Evolutionary conservation across 2,888 invertebrate species (phyloP).

Genomic region (Pteria penguin): DNA sequence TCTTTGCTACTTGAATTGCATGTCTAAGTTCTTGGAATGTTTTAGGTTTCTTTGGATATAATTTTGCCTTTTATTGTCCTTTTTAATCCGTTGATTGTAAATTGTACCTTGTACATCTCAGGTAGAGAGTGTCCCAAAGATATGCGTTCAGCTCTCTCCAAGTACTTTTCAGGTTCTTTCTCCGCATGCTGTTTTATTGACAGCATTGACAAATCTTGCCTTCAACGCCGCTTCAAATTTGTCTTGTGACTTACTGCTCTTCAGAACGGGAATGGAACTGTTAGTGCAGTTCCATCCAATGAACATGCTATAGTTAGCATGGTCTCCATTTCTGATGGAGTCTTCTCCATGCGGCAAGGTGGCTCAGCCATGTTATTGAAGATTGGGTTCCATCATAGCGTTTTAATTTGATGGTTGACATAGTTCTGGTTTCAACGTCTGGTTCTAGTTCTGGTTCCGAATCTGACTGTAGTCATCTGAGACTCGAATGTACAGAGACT

Average conservation of each 20-base stretch:
- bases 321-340: background rate
- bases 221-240: background rate
- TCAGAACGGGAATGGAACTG: background rate
- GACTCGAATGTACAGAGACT: too few relatives aligned
- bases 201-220: background rate
- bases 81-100: background rate
- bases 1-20: background rate
- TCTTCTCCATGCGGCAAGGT: background rate
- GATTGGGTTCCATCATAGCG: background rate
- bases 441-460: too few relatives aligned
- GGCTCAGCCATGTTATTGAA: background rate
- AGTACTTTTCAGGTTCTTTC: background rate
- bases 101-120: background rate
- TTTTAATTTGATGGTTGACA: background rate
- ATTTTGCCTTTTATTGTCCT: background rate
- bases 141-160: background rate
- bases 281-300: background rate
- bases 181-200: background rate
- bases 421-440: too few relatives aligned
- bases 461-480: too few relatives aligned
- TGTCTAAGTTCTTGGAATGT: constrained; percentile 2
- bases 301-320: background rate
- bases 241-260: background rate
- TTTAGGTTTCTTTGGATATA: background rate
- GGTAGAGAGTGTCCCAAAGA: background rate